Conservation (phyloP, 2,797 vertebrate species). For the Malurus splendens region DNA sequence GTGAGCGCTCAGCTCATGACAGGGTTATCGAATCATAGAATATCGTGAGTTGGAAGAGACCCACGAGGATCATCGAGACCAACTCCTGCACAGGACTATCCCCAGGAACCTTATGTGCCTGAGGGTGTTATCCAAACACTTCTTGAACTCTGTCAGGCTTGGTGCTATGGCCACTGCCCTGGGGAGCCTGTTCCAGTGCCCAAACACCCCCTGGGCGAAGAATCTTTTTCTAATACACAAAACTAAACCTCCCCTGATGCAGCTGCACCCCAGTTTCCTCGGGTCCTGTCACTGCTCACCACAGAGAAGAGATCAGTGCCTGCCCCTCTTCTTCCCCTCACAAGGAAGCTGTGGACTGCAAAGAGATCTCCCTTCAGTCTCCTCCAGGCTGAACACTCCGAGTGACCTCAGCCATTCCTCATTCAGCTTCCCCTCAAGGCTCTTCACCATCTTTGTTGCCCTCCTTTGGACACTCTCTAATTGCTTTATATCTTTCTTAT, state of each 20-base stretch:
- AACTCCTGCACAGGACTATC: accelerated
- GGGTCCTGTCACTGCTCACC: neutral
- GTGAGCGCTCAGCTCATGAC: accelerated
- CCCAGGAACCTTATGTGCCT: neutral
- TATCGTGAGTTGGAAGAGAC: neutral
- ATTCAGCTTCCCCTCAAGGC: accelerated
- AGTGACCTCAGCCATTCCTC: accelerated
- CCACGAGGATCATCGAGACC: neutral
- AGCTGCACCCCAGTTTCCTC: accelerated
- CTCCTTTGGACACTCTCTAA: neutral
- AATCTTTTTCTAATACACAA: accelerated
- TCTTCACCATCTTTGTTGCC: accelerated
- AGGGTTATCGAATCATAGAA: neutral
- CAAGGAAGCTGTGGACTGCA: accelerated
- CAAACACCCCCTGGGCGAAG: accelerated
- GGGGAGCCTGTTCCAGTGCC: neutral
- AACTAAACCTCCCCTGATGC: accelerated
- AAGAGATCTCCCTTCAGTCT: accelerated
- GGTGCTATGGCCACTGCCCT: neutral
- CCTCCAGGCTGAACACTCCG: neutral
- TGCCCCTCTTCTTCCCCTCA: neutral
- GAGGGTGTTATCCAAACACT: accelerated
- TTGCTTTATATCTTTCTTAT: accelerated
- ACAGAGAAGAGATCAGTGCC: accelerated
- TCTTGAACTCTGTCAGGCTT: accelerated